Conservation (phyloP, 2,888 invertebrate genomes). For the Colletes collaris region DNA sequence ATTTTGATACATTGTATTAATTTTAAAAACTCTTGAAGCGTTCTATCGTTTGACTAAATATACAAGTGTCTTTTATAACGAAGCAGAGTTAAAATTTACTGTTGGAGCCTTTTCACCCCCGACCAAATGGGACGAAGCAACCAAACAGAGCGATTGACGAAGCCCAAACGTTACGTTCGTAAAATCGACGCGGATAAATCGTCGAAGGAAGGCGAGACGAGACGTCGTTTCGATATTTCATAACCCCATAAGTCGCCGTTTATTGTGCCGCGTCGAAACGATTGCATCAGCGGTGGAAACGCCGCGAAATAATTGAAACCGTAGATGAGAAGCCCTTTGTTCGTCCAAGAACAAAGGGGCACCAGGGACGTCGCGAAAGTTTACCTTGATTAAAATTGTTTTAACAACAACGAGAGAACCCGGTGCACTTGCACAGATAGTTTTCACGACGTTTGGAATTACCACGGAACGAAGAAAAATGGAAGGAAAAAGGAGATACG, state of each 20-base stretch:
- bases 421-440: constrained; percentile 32
- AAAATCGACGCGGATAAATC: background rate
- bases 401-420: constrained; percentile 53
- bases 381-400: constrained; percentile 73
- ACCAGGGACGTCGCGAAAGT: constrained; percentile 46
- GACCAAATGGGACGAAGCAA: background rate
- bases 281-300: background rate
- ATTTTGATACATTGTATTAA: too few species aligned
- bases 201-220: background rate
- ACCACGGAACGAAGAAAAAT: constrained; percentile 12
- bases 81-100: background rate
- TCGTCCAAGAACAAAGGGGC: constrained; percentile 54
- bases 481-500: background rate
- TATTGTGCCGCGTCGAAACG: constrained; percentile 4
- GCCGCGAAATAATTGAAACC: constrained; percentile 46
- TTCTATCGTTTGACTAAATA: too few species aligned
- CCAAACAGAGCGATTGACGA: background rate
- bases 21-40: too few species aligned
- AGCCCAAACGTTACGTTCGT: background rate
- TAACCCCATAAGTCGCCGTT: constrained; percentile 11
- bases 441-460: constrained; percentile 28
- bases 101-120: background rate
- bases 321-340: constrained; percentile 46
- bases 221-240: constrained; percentile 8
- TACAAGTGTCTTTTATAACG: too few species aligned